Conservation (phyloP, 1,140 invertebrate species). For the Caenorhabditis briggsae region DNA sequence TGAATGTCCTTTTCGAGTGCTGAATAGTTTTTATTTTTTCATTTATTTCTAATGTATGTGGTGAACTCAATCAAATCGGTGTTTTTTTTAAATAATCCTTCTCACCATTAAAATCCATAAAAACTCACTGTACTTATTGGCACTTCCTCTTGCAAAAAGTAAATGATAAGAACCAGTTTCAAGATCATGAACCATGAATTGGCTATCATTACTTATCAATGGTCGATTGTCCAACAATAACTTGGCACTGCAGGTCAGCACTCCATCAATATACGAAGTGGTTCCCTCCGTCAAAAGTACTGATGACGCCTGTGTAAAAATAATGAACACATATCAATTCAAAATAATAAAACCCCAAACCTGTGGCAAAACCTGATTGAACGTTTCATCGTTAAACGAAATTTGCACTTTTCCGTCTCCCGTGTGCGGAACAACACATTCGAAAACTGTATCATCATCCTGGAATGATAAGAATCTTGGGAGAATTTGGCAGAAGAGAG, state of each 20-base stretch:
- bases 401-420: constrained; percentile 57
- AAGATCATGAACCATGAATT: constrained; percentile 60
- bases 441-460: constrained; percentile 64
- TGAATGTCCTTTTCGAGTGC: constrained; percentile 65
- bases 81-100: too few species aligned
- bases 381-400: constrained; percentile 64
- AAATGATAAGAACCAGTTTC: constrained; percentile 57
- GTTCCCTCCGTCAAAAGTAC: constrained; percentile 51
- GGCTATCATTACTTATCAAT: constrained; percentile 50
- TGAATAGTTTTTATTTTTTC: not conserved
- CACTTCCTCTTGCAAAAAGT: constrained; percentile 63
- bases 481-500: not conserved
- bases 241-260: constrained; percentile 57
- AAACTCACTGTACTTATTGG: constrained; percentile 60
- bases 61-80: not conserved
- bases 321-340: too few species aligned
- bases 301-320: constrained; percentile 50
- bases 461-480: not conserved
- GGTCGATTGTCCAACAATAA: constrained; percentile 54
- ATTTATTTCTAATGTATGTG: not conserved
- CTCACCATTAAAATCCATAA: too few species aligned
- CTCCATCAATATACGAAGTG: constrained; percentile 56
- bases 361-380: constrained; percentile 61
- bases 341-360: constrained; percentile 30
- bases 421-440: constrained; percentile 49